Conservation (phyloP, 2,113 vertebrate species). For the Felis chaus region DNA sequence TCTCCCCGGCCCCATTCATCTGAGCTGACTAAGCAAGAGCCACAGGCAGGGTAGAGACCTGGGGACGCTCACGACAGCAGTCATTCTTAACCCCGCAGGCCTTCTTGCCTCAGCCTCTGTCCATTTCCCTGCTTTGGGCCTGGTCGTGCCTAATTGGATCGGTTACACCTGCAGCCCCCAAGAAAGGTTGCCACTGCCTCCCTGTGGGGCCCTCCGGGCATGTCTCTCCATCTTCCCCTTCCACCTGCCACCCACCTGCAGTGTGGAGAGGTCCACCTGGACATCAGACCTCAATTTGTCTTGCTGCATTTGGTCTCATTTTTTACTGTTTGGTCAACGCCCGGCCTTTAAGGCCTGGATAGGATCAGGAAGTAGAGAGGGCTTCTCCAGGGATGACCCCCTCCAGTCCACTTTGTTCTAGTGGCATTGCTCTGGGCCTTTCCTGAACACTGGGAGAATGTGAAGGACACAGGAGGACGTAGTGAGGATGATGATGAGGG, state of each 20-base stretch:
- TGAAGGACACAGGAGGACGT: neutral
- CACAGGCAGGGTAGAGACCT: slow-evolving; percentile 68
- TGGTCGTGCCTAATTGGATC: neutral
- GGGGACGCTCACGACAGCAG: slow-evolving; percentile 15
- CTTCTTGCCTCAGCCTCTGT: neutral
- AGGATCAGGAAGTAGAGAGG: neutral
- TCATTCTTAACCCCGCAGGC: neutral
- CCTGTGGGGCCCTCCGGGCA: neutral
- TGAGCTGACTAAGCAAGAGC: slow-evolving; percentile 78
- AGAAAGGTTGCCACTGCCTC: neutral
- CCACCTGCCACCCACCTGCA: neutral
- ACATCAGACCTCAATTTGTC: neutral
- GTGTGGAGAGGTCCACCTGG: neutral
- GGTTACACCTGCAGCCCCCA: neutral
- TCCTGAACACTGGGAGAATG: neutral
- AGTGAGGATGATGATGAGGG: neutral
- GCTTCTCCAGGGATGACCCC: neutral
- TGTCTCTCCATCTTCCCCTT: neutral
- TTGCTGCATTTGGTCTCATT: neutral
- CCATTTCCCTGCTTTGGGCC: neutral
- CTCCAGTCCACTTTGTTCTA: neutral
- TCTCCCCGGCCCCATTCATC: slow-evolving; percentile 70
- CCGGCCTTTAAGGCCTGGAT: neutral
- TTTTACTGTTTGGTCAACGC: neutral
- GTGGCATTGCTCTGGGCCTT: neutral